Percentiles rank a stretch among this genome's conserved stretches.
Conservation (phyloP, 2,797 vertebrate species). For the Chaetophractus vellerosus region DNA sequence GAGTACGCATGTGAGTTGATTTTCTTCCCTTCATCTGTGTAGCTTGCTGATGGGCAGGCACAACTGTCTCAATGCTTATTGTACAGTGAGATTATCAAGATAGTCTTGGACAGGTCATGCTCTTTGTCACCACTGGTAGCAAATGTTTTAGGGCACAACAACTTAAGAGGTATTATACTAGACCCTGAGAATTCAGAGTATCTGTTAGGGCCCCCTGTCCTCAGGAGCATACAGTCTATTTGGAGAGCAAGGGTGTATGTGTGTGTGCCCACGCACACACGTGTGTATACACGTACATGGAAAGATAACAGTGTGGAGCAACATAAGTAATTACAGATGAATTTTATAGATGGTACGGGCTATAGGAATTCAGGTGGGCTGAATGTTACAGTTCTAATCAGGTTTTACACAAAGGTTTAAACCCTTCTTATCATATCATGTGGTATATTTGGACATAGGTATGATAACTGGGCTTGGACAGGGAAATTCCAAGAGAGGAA, state of each 20-base stretch:
- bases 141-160: not conserved
- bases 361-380: not conserved
- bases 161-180: not conserved
- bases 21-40: constrained; percentile 1
- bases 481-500: not conserved
- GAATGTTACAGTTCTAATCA: not conserved
- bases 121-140: not conserved
- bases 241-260: not conserved
- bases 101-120: constrained; percentile 2
- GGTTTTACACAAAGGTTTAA: not conserved
- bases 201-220: not conserved
- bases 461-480: not conserved
- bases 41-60: not conserved
- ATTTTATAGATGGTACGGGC: not conserved
- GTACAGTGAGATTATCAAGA: not conserved
- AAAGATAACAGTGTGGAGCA: not conserved
- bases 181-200: not conserved
- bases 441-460: not conserved
- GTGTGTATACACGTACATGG: not conserved
- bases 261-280: not conserved
- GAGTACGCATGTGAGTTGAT: not conserved
- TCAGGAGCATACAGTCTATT: not conserved
- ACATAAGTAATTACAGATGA: not conserved
- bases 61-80: not conserved
- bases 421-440: not conserved